Evolutionary conservation across 64 coral and sea anemone genomes (phyloP), one percentile per base, ranked within the genome.

Genomic region (Montipora capricornis): DNA sequence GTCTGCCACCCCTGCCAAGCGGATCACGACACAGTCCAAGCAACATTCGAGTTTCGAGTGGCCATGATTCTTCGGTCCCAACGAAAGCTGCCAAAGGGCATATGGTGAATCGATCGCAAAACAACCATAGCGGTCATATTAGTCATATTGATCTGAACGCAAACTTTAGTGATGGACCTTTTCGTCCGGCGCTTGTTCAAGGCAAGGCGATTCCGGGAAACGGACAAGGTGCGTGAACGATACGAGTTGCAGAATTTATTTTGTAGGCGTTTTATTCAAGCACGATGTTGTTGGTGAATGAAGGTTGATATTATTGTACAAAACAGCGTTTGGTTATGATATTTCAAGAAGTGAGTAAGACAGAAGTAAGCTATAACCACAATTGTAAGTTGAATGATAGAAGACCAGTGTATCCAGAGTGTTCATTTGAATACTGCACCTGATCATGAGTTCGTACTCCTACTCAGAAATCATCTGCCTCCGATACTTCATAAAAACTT

Each of bases 71-170:
- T 2, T 79, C 73, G 5, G 62, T 69, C 24, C 80, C 91, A 14
- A 47, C 58, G 5, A 88, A 74, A 24, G 77, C 75, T 16, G 45
- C 75, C 19, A 85, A 93, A 68, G 90, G 90, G 52, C 90, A 73
- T 62, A 26, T 62, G 80, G 80, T 83, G 83, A 88, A 88, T 75
- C 90, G 82, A 57, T 68, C 76, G 26, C n/a, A 55, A 57, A 93
- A 93, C 75, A 93, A 74, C 78, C 92, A 93, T 50, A 84, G 84
- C 44, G 67, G 82, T 73, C 82, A 86, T 17, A 86, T 86, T 5
- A 86, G 45, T 47, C 92, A 93, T 61, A 88, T 84, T 22, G 92
- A 93, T 88, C 81, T 93, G 22, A 93, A 64, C 84, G 92, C 87
- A 77, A 85, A 66, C 60, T 88, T 93, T 51, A 68, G 78, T 24